A percentile compares a stretch with the other conserved stretches of the same genome.
Evolutionary conservation across 2,113 vertebrate species (phyloP).

Genomic region (Protomyctophum bolini): DNA sequence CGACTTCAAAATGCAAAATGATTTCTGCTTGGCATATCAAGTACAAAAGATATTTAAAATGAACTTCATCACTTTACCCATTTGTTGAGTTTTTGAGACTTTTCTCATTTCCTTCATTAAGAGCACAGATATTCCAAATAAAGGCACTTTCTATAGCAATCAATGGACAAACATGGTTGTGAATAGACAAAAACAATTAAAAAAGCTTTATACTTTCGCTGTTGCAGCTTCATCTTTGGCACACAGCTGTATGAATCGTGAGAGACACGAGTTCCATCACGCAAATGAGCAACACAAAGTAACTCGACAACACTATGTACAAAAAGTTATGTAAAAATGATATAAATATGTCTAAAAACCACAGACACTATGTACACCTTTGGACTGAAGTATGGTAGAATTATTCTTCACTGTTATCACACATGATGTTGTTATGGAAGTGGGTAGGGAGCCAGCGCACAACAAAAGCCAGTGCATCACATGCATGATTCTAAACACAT

Average conservation of each 20-base stretch:
- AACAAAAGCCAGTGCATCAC: conserved; percentile 53
- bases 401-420: conserved; percentile 44
- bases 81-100: conserved; percentile 38
- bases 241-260: conserved; percentile 83
- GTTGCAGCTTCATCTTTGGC: conserved; percentile 79
- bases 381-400: conserved; percentile 58
- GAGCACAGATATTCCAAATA: conserved; percentile 44
- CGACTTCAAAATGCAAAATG: conserved; percentile 58
- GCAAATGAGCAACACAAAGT: conserved; percentile 83
- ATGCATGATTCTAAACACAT: conserved; percentile 35
- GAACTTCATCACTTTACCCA: conserved; percentile 54
- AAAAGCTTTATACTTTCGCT: conserved; percentile 52
- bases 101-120: conserved; percentile 57
- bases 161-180: conserved; percentile 28
- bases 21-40: conserved; percentile 70
- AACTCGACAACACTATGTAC: conserved; percentile 91
- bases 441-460: conserved; percentile 35
- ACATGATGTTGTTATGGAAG: conserved; percentile 44
- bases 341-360: conserved; percentile 83
- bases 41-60: conserved; percentile 55
- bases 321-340: conserved; percentile 91
- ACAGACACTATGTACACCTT: conserved; percentile 80
- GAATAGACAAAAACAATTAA: background rate
- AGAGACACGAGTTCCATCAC: conserved; percentile 70
- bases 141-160: conserved; percentile 62